A percentile compares a stretch with the other conserved stretches of the same genome.
Conservation (phyloP, 2,888 invertebrate genomes). For the Myathropa florea region DNA sequence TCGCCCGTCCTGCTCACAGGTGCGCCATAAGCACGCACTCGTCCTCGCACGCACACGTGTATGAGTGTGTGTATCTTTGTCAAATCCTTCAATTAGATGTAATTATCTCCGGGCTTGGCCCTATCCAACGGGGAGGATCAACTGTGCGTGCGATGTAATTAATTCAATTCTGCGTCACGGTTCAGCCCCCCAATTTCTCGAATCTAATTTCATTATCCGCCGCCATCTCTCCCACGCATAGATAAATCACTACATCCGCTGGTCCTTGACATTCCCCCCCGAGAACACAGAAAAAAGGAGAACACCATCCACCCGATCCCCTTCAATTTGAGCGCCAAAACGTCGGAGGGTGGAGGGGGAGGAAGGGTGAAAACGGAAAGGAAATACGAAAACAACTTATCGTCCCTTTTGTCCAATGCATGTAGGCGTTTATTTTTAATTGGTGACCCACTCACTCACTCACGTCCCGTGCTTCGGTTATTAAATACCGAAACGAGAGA, state of each 20-base stretch:
- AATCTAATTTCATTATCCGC: slow-evolving; percentile 61
- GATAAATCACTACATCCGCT: background rate
- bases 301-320: background rate
- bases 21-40: background rate
- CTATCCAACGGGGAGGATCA: background rate
- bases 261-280: background rate
- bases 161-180: slow-evolving; percentile 52
- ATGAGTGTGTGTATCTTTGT: background rate
- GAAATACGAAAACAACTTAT: background rate
- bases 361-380: background rate
- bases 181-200: slow-evolving; percentile 43
- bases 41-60: background rate
- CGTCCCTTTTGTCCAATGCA: slow-evolving; percentile 57
- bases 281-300: background rate
- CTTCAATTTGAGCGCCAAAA: background rate
- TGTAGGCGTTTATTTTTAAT: slow-evolving; percentile 69
- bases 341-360: background rate
- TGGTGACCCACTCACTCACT: slow-evolving; percentile 51
- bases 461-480: slow-evolving; percentile 33
- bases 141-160: slow-evolving; percentile 39
- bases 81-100: background rate
- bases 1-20: background rate
- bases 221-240: background rate
- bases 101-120: slow-evolving; percentile 38
- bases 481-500: slow-evolving; percentile 29